phyloP scores from a whole-genome alignment of 2,888 invertebrate genomes.

The Archaeoteleia sp. region DNA sequence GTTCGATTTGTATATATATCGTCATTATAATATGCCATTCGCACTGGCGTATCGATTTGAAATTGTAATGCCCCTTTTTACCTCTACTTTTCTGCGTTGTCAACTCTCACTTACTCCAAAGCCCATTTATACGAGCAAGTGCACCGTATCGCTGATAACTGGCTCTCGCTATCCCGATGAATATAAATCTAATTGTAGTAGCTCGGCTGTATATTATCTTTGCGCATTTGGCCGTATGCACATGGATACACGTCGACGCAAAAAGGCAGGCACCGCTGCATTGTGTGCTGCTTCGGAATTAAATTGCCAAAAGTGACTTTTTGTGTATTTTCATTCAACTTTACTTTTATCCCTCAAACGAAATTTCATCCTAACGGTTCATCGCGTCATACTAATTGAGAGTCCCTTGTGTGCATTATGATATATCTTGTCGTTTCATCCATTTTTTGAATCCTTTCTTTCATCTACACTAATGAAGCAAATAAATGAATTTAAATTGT shows the following conservation, averaged over 20 bases:
- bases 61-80: slow-evolving; percentile 55
- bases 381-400: slow-evolving; percentile 21
- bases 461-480: slow-evolving; percentile 18
- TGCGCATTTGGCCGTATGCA: slow-evolving; percentile 40
- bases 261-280: slow-evolving; percentile 26
- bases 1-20: slow-evolving; percentile 8
- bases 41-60: slow-evolving; percentile 43
- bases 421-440: not conserved
- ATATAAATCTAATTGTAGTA: slow-evolving; percentile 62
- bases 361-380: slow-evolving; percentile 26
- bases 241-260: slow-evolving; percentile 29
- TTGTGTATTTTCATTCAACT: slow-evolving; percentile 26
- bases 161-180: slow-evolving; percentile 56
- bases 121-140: slow-evolving; percentile 51
- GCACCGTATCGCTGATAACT: slow-evolving; percentile 51
- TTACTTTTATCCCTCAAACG: slow-evolving; percentile 21
- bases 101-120: slow-evolving; percentile 51
- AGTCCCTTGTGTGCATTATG: slow-evolving; percentile 9
- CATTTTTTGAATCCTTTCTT: too few relatives aligned
- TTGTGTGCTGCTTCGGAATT: slow-evolving; percentile 19
- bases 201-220: slow-evolving; percentile 48
- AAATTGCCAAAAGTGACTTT: slow-evolving; percentile 48
- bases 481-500: too few relatives aligned
- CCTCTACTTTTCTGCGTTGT: slow-evolving; percentile 35
- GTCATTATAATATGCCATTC: slow-evolving; percentile 22